Base-by-base conservation (phyloP, 2,888 invertebrate genomes). In the Drosophila atripex region DNA sequence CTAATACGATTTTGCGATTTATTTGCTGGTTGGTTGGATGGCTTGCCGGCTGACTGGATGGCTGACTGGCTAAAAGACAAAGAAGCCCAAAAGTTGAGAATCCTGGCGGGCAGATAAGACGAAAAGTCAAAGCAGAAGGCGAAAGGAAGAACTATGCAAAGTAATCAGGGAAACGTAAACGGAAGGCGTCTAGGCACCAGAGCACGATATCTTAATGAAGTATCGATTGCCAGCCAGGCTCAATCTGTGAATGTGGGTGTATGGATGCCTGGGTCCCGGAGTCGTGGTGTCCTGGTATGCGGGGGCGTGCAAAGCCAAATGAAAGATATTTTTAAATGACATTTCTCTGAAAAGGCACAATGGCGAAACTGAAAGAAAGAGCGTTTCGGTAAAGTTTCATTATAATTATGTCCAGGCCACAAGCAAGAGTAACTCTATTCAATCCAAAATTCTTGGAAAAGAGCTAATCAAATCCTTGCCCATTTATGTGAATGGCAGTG, bases 101-200 rank as follows among this genome's bases (percentile, higher is more conserved):
- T 66, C 59, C 69, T 35, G 11, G 45, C 66, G 80, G 85, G 75
- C 69, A 76, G 82, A 82, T 82, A 82, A 82, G 87, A 64, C 57
- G 53, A 46, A 60, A 38, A 80, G 47, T 38, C 59, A 64, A 32
- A 58, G 54, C 46, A 46, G 56, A 57, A 70, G 59, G 43, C 35
- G 35, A 18, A 43, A 39, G 45, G 63, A 73, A 73, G 68, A 86
- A 88, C 88, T 84, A 80, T 88, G 84, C 87, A 88, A 88, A 83
- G 88, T 88, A 88, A 88, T 88, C 88, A 88, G 87, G 89, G 88
- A 88, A 88, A 89, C 88, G 88, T 86, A 83, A 88, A 87, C 88
- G 89, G 88, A 89, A 88, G 83, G 78, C 75, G 86, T 85, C 88
- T 83, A 87, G 80, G 88, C 88, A 85, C 75, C 76, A 78, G 79